Conservation (phyloP, 2,888 invertebrate genomes). For the Heliconius erato region DNA sequence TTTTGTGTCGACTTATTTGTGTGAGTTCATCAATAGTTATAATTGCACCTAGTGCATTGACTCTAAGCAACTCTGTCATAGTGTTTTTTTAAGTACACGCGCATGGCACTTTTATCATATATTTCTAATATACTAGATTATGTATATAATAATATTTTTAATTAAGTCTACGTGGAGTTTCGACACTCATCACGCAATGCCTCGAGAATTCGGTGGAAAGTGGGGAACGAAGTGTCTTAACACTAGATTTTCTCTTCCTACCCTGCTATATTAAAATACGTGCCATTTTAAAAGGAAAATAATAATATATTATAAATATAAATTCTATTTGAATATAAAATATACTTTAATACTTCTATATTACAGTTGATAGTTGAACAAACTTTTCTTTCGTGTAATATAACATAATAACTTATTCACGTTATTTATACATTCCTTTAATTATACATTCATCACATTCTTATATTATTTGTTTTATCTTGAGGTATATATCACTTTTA, state of each 20-base stretch:
- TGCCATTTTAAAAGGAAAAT: neutral
- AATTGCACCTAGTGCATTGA: conserved; percentile 16
- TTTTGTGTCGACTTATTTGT: conserved; percentile 3
- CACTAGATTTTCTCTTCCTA: neutral
- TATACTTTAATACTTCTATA: neutral
- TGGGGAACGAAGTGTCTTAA: neutral
- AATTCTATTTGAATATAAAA: neutral
- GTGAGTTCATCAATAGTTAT: conserved; percentile 10
- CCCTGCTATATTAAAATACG: neutral
- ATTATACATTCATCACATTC: neutral
- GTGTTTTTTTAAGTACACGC: neutral
- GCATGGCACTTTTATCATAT: no score
- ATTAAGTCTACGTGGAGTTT: no score
- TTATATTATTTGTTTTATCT: no score
- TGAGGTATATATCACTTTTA: no score
- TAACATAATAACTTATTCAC: neutral
- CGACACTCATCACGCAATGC: no score
- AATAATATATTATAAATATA: neutral
- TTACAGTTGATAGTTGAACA: neutral
- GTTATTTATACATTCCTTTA: neutral
- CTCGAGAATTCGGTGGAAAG: neutral
- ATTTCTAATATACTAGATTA: no score
- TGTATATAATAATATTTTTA: no score
- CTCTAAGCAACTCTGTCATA: neutral
- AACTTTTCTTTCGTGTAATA: neutral